Base-by-base conservation (phyloP, 2,113 vertebrate genomes). In the Bubo scandiacus region DNA sequence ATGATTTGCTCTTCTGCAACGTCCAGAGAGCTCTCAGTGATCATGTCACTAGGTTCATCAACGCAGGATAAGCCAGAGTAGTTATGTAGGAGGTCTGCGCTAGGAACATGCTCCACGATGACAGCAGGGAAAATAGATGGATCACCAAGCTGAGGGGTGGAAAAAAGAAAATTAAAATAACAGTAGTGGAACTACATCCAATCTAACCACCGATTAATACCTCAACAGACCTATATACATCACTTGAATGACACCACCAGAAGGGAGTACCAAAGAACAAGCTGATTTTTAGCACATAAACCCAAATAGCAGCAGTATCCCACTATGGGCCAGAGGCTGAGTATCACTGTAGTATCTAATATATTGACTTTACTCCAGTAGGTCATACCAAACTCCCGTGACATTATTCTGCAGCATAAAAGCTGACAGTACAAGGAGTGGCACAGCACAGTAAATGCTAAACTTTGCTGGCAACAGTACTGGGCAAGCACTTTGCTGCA, bases 71-170 rank as follows among this genome's bases (percentile, higher is more conserved):
- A 97, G 16, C 99, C 99, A 4, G 99, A 98, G 49, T 99, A 99
- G 78, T 98, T 98, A 59, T 98, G 98, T 2, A 99, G 97, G 93
- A 99, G 98, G 81, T 99, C 99, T 68, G 98, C 97, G 19, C 99
- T 98, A 68, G 99, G 99, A 92, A 99, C 98, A 94, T 99, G 99
- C 65, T 99, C 99, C 97, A 99, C 99, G 20, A 99, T 99, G 80
- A 99, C 99, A 3, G 99, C 99, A 34, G 99, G 99, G 95, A 99
- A 99, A 96, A 99, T 98, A 47, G 98, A 98, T 51, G 98, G 98
- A 89, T 98, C 97, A 38, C 97, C 98, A 97, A 99, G 97, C 99
- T 99, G 81, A 19, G 58, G 38, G 32, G 6, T 27, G n/a, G 72
- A 90, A 52, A 52, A 30, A 93, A 54, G 61, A 73, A 49, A 51